Conservation (phyloP, 2,888 invertebrate species). For the Cepaea hortensis region DNA sequence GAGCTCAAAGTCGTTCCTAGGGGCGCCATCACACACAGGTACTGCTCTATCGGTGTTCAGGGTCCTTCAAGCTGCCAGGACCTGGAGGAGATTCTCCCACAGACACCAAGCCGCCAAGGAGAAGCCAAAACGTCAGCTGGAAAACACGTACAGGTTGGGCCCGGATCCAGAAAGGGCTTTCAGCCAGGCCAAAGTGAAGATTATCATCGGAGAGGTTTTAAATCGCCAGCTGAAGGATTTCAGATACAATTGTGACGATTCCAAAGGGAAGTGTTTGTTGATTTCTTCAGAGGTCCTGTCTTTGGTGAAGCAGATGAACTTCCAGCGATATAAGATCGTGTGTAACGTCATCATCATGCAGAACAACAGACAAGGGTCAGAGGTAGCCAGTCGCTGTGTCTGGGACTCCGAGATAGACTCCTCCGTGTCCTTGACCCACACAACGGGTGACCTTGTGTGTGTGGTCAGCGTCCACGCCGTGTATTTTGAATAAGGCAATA, state of each 20-base stretch:
- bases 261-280: slow-evolving; percentile 59
- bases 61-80: slow-evolving; percentile 62
- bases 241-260: slow-evolving; percentile 58
- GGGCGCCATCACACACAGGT: not conserved
- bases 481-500: slow-evolving; percentile 60
- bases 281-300: slow-evolving; percentile 62
- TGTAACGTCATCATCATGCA: slow-evolving; percentile 67
- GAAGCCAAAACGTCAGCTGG: slow-evolving; percentile 53
- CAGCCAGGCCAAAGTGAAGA: slow-evolving; percentile 58
- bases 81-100: slow-evolving; percentile 64
- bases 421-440: slow-evolving; percentile 64
- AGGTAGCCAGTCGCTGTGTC: slow-evolving; percentile 64
- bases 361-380: slow-evolving; percentile 66
- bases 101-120: slow-evolving; percentile 44
- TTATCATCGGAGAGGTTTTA: slow-evolving; percentile 59
- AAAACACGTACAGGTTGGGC: slow-evolving; percentile 67
- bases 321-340: slow-evolving; percentile 68
- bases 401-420: slow-evolving; percentile 67
- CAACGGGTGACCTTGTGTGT: slow-evolving; percentile 61
- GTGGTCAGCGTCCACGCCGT: slow-evolving; percentile 67
- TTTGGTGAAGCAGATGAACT: slow-evolving; percentile 63
- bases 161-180: slow-evolving; percentile 62
- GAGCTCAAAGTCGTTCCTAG: not conserved
- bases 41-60: slow-evolving; percentile 61
- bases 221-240: slow-evolving; percentile 57